phyloP scores from a whole-genome alignment of 2,888 invertebrate genomes.

The Drosophila atroscutellata region DNA sequence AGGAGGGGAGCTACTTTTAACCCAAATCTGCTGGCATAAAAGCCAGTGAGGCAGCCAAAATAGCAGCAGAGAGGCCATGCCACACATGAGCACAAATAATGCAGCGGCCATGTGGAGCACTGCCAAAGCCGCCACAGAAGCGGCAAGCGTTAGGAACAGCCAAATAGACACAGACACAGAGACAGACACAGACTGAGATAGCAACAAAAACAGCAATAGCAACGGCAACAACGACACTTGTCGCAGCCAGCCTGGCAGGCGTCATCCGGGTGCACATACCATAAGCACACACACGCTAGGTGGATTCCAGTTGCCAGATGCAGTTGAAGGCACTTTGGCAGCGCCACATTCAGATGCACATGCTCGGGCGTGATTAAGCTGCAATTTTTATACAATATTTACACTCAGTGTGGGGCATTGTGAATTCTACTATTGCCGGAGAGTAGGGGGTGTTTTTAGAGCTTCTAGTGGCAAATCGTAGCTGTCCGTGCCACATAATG shows the following conservation, averaged over 20 bases:
- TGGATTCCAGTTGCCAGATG: slow-evolving; percentile 45
- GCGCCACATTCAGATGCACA: slow-evolving; percentile 51
- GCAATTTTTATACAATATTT: slow-evolving; percentile 78
- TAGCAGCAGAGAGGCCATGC: slow-evolving; percentile 40
- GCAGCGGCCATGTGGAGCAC: slow-evolving; percentile 71
- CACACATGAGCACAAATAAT: slow-evolving; percentile 75
- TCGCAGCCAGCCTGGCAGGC: slow-evolving; percentile 67
- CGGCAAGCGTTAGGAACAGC: slow-evolving; percentile 29
- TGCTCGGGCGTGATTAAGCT: slow-evolving; percentile 73
- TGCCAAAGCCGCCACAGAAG: slow-evolving; percentile 65
- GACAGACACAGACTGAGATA: not conserved
- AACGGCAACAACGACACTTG: slow-evolving; percentile 50
- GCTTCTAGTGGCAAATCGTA: slow-evolving; percentile 14
- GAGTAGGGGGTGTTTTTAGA: not conserved
- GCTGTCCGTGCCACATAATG: slow-evolving; percentile 62
- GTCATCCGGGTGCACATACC: slow-evolving; percentile 57
- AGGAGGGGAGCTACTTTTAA: slow-evolving; percentile 78
- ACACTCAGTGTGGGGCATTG: slow-evolving; percentile 38
- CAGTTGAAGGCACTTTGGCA: slow-evolving; percentile 71
- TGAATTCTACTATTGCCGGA: slow-evolving; percentile 15
- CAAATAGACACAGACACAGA: slow-evolving; percentile 1
- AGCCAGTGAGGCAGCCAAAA: slow-evolving; percentile 49
- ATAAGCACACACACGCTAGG: slow-evolving; percentile 42
- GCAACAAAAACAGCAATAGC: slow-evolving; percentile 3
- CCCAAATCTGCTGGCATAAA: slow-evolving; percentile 79